Evolutionary conservation across 2,888 invertebrate genomes (phyloP).

Genomic region (Apantesis nais): DNA sequence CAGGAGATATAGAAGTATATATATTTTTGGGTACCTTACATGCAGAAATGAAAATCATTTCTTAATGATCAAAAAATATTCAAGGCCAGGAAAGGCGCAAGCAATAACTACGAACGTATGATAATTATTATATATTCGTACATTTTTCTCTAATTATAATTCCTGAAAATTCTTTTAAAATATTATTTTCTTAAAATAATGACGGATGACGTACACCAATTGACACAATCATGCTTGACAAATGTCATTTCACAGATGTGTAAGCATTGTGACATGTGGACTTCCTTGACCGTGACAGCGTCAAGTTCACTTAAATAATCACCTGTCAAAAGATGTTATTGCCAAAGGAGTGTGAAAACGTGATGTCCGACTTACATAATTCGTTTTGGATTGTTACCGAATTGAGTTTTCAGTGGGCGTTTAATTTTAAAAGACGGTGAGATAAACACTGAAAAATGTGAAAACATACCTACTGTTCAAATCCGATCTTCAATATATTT

Average conservation of each 20-base stretch:
- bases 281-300: slow-evolving; percentile 28
- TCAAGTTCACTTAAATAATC: slow-evolving; percentile 23
- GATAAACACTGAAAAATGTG: background rate
- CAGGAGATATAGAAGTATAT: too few species aligned
- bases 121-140: background rate
- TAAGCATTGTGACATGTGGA: slow-evolving; percentile 50
- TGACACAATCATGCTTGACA: background rate
- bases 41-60: too few species aligned
- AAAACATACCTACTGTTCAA: background rate
- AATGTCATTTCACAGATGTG: slow-evolving; percentile 9
- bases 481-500: background rate
- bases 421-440: background rate
- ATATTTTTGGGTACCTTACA: too few species aligned
- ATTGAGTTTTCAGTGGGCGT: background rate
- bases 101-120: background rate
- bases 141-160: too few species aligned
- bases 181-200: background rate
- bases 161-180: background rate
- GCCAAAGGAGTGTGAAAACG: slow-evolving; percentile 16
- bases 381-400: background rate
- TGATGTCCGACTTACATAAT: slow-evolving; percentile 9
- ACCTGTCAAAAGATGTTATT: slow-evolving; percentile 28
- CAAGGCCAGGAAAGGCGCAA: background rate
- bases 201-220: background rate
- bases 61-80: background rate